A percentile compares a stretch with the other conserved stretches of the same genome.
These are phyloP conservation scores for Rhinogobius similis DNA, from an alignment of 2,113 vertebrate genomes.

Conservation along the genomic window DNA sequence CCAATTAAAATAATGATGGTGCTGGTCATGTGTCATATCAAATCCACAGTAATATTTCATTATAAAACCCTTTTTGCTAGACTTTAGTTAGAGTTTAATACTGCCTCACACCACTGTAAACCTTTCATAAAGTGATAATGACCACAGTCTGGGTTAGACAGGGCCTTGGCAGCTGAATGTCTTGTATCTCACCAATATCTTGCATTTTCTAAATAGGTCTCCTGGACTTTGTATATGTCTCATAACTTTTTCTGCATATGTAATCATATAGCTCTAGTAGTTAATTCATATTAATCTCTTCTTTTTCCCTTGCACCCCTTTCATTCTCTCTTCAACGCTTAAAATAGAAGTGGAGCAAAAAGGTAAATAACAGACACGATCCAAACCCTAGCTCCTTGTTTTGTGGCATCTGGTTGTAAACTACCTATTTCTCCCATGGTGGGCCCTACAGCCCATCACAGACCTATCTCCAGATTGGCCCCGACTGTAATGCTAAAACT, in stretches of 20 bases:
- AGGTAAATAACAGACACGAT: conserved; percentile 99
- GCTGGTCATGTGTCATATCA: not conserved
- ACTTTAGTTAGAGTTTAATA: not conserved
- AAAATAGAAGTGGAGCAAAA: conserved; percentile 99
- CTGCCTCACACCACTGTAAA: conserved; percentile 39
- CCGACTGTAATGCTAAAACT: conserved; percentile 61
- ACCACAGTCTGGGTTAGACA: conserved; percentile 80
- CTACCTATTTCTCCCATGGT: conserved; percentile 86
- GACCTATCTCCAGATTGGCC: conserved; percentile 69
- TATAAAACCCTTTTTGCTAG: not conserved
- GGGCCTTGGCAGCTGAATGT: conserved; percentile 77
- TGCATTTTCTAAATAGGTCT: conserved; percentile 85
- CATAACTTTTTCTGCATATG: conserved; percentile 89
- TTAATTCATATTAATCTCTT: conserved; percentile 99
- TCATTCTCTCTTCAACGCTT: conserved; percentile 99
- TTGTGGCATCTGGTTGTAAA: conserved; percentile 97
- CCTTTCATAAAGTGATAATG: conserved; percentile 28
- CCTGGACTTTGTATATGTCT: conserved; percentile 87
- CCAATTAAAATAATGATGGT: not conserved
- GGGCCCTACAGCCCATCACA: conserved; percentile 83
- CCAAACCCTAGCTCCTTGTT: conserved; percentile 96
- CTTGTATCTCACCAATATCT: conserved; percentile 73
- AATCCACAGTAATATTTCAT: not conserved
- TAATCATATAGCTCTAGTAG: conserved; percentile 88
- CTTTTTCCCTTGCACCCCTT: conserved; percentile 93